phyloP scores from a whole-genome alignment of 2,797 vertebrate genomes.

The Hydrolagus colliei region DNA sequence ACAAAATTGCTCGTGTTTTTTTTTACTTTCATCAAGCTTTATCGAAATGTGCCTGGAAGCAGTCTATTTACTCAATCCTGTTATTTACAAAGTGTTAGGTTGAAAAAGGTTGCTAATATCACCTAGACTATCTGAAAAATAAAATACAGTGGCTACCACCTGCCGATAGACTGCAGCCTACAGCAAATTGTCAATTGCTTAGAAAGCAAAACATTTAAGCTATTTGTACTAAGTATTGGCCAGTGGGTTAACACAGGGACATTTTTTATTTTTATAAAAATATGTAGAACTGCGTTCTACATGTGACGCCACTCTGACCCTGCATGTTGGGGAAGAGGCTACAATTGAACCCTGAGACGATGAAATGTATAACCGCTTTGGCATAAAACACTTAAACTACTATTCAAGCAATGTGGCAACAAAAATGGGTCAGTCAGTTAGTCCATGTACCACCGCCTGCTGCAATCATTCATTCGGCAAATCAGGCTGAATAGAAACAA shows the following conservation, averaged over 20 bases:
- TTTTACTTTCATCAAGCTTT: slow-evolving; percentile 34
- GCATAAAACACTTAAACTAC: no score
- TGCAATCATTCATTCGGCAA: neutral
- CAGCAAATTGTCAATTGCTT: slow-evolving; percentile 51
- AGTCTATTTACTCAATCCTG: slow-evolving; percentile 34
- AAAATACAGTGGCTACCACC: slow-evolving; percentile 47
- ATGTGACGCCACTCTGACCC: no score
- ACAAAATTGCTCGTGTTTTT: neutral
- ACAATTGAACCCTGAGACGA: neutral
- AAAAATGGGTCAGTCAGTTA: no score
- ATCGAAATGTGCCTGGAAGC: slow-evolving; percentile 29
- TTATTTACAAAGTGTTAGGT: slow-evolving; percentile 45
- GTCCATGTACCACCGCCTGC: neutral
- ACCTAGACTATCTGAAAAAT: slow-evolving; percentile 47
- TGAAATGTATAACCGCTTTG: no score
- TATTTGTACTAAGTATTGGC: neutral
- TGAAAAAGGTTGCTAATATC: slow-evolving; percentile 37
- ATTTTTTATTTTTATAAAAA: no score
- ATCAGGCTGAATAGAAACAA: neutral
- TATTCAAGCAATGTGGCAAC: no score
- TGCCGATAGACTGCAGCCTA: slow-evolving; percentile 56
- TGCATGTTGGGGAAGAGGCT: no score
- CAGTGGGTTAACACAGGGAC: neutral
- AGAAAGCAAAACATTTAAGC: slow-evolving; percentile 35
- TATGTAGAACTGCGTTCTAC: neutral